A percentile compares a stretch with the other conserved stretches of the same genome.
These are phyloP conservation scores for Perccottus glenii DNA, from an alignment of 2,113 vertebrate species.

Conservation along the genomic window DNA sequence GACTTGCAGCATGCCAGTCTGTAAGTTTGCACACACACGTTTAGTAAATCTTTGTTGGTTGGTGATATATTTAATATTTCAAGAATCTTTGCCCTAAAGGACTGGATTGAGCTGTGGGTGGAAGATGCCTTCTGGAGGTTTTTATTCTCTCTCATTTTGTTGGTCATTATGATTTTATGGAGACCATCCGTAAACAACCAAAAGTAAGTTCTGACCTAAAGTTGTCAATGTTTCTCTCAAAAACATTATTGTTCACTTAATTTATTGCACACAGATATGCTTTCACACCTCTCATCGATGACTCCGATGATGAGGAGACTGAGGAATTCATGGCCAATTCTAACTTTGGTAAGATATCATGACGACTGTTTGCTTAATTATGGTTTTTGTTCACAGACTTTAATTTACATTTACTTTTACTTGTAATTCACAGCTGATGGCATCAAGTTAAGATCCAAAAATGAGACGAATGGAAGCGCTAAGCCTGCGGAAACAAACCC, in stretches of 20 bases:
- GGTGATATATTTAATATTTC: neutral
- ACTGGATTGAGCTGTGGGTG: slow-evolving; percentile 90
- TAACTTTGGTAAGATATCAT: slow-evolving; percentile 77
- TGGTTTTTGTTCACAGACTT: neutral
- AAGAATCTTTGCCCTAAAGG: slow-evolving; percentile 63
- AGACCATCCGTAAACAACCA: slow-evolving; percentile 90
- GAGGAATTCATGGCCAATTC: slow-evolving; percentile 85
- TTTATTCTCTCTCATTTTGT: slow-evolving; percentile 85
- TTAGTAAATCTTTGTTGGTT: neutral
- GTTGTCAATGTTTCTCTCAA: neutral
- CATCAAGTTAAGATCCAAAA: slow-evolving; percentile 86
- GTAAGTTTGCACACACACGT: slow-evolving; percentile 76
- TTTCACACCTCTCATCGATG: slow-evolving; percentile 88
- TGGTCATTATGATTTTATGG: slow-evolving; percentile 92
- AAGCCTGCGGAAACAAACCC: slow-evolving; percentile 72
- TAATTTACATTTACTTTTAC: neutral
- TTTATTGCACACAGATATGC: slow-evolving; percentile 79
- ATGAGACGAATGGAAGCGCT: slow-evolving; percentile 79
- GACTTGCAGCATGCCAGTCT: slow-evolving; percentile 84
- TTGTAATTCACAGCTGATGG: slow-evolving; percentile 79
- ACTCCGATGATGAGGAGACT: slow-evolving; percentile 89
- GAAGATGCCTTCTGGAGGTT: slow-evolving; percentile 92
- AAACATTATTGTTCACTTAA: neutral
- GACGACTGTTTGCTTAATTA: neutral
- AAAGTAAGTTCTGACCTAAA: slow-evolving; percentile 66